Evolutionary conservation across 2,797 vertebrate species (phyloP).

Genomic region (Bradypus variegatus): DNA sequence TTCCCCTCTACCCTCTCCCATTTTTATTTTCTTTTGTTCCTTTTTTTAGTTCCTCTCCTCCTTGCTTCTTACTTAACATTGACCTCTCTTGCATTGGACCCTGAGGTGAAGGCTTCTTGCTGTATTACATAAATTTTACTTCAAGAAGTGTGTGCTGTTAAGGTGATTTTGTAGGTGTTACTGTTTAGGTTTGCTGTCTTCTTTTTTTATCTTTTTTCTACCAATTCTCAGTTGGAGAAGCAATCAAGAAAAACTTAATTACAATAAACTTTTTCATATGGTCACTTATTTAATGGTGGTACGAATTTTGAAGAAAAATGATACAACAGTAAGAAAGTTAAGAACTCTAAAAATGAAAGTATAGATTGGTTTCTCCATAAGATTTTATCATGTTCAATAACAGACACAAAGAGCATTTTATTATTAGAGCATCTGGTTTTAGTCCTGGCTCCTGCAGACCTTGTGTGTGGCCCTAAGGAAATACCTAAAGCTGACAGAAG

Average conservation of each 20-base stretch:
- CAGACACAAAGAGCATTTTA: background rate
- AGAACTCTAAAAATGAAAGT: slow-evolving; percentile 2
- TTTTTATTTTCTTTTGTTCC: background rate
- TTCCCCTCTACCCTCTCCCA: background rate
- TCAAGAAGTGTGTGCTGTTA: background rate
- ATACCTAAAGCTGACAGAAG: background rate
- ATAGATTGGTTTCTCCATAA: background rate
- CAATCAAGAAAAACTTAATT: background rate
- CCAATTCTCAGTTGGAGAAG: background rate
- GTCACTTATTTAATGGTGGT: background rate
- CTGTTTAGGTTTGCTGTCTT: background rate
- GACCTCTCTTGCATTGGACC: background rate
- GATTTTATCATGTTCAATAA: slow-evolving; percentile 1
- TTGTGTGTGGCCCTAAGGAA: background rate
- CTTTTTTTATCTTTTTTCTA: background rate
- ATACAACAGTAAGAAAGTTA: background rate
- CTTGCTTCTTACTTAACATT: background rate
- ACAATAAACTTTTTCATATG: background rate
- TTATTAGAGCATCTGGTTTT: background rate
- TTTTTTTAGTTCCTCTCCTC: background rate
- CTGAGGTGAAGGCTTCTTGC: background rate
- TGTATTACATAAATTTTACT: background rate
- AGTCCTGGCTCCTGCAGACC: background rate
- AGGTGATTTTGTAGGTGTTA: background rate
- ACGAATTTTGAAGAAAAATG: background rate